Percentiles rank a stretch among this genome's conserved stretches.
These are phyloP conservation scores for Rhyacophila evoluta DNA, from an alignment of 2,888 invertebrate genomes.

Conservation along the genomic window DNA sequence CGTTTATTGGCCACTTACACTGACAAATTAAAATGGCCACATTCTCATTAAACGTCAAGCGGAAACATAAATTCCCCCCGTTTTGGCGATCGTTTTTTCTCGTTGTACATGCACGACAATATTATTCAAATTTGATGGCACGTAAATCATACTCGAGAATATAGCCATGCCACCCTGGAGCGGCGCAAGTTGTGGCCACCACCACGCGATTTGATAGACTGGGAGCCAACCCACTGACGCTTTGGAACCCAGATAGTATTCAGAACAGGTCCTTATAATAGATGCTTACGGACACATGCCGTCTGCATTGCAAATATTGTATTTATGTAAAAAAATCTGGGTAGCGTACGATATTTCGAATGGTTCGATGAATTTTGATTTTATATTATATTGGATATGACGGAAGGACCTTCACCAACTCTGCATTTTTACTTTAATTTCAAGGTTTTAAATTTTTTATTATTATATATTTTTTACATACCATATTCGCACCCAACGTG, in stretches of 20 bases:
- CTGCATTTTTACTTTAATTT: too few relatives aligned
- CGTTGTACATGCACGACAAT: background rate
- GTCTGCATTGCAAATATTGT: constrained; percentile 35
- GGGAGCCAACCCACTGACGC: background rate
- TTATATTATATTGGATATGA: background rate
- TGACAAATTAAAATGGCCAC: background rate
- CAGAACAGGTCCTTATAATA: constrained; percentile 31
- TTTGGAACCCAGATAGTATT: constrained; percentile 27
- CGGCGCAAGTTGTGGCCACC: background rate
- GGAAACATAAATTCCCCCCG: background rate
- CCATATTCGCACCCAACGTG: too few relatives aligned
- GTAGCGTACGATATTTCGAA: background rate
- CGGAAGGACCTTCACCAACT: too few relatives aligned
- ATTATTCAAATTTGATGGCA: constrained; percentile 24
- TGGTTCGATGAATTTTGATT: constrained; percentile 9
- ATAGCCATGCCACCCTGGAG: background rate
- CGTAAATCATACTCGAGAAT: constrained; percentile 2
- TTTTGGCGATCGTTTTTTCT: background rate
- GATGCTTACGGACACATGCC: constrained; percentile 40
- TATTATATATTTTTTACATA: too few relatives aligned
- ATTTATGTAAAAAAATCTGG: constrained; percentile 25
- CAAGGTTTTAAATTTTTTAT: too few relatives aligned
- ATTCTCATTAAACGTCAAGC: background rate
- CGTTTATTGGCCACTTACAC: background rate
- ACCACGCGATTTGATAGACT: constrained; percentile 30